phyloP scores from a whole-genome alignment of 2,888 invertebrate species.

The Apodemia duryi region DNA sequence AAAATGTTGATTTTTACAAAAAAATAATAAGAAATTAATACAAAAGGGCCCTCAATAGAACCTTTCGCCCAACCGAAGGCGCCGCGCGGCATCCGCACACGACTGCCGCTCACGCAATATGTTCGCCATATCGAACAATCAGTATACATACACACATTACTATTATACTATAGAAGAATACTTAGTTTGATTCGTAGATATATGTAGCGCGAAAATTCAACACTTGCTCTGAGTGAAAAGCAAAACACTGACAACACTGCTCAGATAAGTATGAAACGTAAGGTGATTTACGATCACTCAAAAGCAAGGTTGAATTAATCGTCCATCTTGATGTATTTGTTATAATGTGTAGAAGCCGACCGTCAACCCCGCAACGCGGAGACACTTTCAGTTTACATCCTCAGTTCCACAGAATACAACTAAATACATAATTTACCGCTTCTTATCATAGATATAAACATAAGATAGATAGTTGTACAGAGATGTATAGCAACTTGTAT shows the following conservation, averaged over 20 bases:
- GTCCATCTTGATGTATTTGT: slow-evolving; percentile 75
- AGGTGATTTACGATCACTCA: slow-evolving; percentile 26
- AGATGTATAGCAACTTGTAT: slow-evolving; percentile 70
- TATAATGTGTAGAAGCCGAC: slow-evolving; percentile 73
- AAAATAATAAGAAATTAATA: slow-evolving; percentile 84
- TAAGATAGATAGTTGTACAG: slow-evolving; percentile 75
- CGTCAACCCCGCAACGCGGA: slow-evolving; percentile 59
- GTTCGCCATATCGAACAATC: slow-evolving; percentile 62
- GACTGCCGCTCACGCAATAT: slow-evolving; percentile 47
- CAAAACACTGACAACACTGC: not conserved
- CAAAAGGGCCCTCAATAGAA: slow-evolving; percentile 94
- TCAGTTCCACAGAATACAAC: slow-evolving; percentile 57
- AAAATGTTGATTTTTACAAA: slow-evolving; percentile 91
- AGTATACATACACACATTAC: slow-evolving; percentile 72
- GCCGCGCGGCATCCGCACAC: slow-evolving; percentile 58
- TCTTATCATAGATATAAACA: slow-evolving; percentile 60
- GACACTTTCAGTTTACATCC: slow-evolving; percentile 67
- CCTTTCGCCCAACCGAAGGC: slow-evolving; percentile 84
- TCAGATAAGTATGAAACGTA: not conserved
- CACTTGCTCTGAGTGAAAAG: slow-evolving; percentile 37
- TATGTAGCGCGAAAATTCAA: slow-evolving; percentile 62
- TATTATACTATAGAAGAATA: slow-evolving; percentile 78
- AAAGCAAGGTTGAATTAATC: slow-evolving; percentile 40
- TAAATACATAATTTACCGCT: slow-evolving; percentile 48
- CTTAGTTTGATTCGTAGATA: slow-evolving; percentile 79